phyloP scores from a whole-genome alignment of 2,113 vertebrate species.

The Bubalus kerabau region DNA sequence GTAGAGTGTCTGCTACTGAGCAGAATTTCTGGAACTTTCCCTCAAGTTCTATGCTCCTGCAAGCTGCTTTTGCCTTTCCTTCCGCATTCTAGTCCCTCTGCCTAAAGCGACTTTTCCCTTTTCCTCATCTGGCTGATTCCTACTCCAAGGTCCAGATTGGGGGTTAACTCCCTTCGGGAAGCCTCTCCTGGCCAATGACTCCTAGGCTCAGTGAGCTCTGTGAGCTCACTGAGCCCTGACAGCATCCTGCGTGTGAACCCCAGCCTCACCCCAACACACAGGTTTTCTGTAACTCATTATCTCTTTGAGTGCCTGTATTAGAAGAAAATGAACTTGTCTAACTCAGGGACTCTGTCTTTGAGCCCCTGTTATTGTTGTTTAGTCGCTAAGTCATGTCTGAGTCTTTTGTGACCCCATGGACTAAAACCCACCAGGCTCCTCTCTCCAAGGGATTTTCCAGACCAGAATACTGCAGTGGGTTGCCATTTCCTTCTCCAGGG shows the following conservation, averaged over 20 bases:
- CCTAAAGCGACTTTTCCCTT: neutral
- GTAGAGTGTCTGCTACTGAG: neutral
- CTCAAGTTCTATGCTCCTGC: neutral
- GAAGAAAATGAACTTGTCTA: neutral
- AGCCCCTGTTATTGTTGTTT: neutral
- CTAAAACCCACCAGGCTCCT: neutral
- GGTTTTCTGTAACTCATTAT: neutral
- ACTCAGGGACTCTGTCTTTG: neutral
- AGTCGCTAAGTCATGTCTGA: neutral
- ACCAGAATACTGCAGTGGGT: neutral
- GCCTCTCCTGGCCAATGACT: neutral
- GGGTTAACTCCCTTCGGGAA: neutral
- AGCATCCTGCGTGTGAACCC: neutral
- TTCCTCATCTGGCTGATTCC: neutral
- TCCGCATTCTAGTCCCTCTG: too few species aligned
- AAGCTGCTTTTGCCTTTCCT: neutral
- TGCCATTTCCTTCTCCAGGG: neutral
- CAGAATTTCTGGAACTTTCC: neutral
- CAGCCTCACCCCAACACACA: neutral
- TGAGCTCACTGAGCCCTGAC: too few species aligned
- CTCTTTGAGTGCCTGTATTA: neutral
- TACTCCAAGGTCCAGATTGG: neutral
- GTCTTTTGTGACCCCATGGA: neutral
- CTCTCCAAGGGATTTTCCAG: neutral
- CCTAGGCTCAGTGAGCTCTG: neutral